Evolutionary conservation across 2,113 vertebrate species (phyloP), one percentile per base, ranked within the genome.

Genomic region (Octodon degus): DNA sequence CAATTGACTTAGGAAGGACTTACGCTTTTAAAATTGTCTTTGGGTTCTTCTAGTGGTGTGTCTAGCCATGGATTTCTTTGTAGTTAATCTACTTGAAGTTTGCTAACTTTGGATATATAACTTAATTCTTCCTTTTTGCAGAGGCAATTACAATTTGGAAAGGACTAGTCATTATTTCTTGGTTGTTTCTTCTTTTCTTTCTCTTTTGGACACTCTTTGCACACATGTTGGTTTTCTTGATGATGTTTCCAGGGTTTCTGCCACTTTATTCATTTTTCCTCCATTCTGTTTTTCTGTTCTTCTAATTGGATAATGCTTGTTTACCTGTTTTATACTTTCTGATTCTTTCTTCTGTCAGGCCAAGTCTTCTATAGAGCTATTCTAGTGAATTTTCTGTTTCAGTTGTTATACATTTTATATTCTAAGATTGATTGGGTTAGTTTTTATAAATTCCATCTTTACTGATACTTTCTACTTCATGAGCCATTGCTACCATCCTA

Each of bases 151-250:
- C 7, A 68, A 30, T 90, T 47, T 87, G 63, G 60, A 65, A 25
- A 68, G 50, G 27, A 5, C 68, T 55, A 58, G 19, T 25, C 43
- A 30, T 89, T 70, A 27, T 84, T 25, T 24, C 27, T 62, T 84
- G 30, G 13, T 32, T 22, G 16, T 40, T 65, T 88, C 50, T 86
- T 53, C 3, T n/a, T 3, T 1, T 25, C 30, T 7, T 2, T 34
- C 55, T 40, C 8, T 34, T 22, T 80, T 34, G 81, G 87, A 79
- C 10, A 13, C 30, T 40, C 7, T 58, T 43, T 81, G 14, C 5
- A 11, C 1, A 30, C 6, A 5, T 25, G 4, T 72, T 43, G 10
- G 3, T 72, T 16, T 14, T 1, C 7, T 37, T 30, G 7, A 13
- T 62, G 19, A 34, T 30, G 30, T 40, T 25, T 7, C 1, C 14